Evolutionary conservation across 1,140 invertebrate species (phyloP).

Genomic region (Agrilus planipennis): DNA sequence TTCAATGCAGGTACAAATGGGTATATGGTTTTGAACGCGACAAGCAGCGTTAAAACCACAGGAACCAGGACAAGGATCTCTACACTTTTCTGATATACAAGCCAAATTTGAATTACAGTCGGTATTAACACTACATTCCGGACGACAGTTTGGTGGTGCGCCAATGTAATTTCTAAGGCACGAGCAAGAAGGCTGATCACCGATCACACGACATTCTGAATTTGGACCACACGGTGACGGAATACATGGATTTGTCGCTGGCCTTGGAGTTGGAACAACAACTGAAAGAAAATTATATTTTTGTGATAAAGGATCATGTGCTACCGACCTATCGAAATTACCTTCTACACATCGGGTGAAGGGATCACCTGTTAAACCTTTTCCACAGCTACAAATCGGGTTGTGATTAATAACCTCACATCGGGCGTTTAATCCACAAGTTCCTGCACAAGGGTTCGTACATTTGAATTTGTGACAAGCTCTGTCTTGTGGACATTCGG

Average conservation of each 20-base stretch:
- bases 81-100: conserved; percentile 65
- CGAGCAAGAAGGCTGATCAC: conserved; percentile 55
- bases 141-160: conserved; percentile 63
- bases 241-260: conserved; percentile 52
- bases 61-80: conserved; percentile 64
- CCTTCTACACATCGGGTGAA: conserved; percentile 50
- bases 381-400: conserved; percentile 59
- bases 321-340: conserved; percentile 1
- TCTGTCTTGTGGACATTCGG: conserved; percentile 53
- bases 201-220: conserved; percentile 50
- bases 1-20: conserved; percentile 56
- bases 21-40: conserved; percentile 61
- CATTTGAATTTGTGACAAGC: conserved; percentile 63
- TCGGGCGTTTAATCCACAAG: conserved; percentile 55
- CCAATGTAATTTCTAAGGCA: conserved; percentile 66
- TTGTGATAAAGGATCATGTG: conserved; percentile 4
- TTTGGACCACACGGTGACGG: conserved; percentile 70
- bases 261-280: conserved; percentile 26
- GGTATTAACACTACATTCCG: conserved; percentile 66
- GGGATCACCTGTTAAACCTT: conserved; percentile 60
- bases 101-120: conserved; percentile 68
- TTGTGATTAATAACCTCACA: conserved; percentile 57
- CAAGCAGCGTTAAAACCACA: conserved; percentile 67
- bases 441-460: conserved; percentile 54
- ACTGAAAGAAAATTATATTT: conserved; percentile 17